These are phyloP conservation scores for Porites divaricata DNA, from an alignment of 92 coral and sea anemone species.

Conservation along the genomic window DNA sequence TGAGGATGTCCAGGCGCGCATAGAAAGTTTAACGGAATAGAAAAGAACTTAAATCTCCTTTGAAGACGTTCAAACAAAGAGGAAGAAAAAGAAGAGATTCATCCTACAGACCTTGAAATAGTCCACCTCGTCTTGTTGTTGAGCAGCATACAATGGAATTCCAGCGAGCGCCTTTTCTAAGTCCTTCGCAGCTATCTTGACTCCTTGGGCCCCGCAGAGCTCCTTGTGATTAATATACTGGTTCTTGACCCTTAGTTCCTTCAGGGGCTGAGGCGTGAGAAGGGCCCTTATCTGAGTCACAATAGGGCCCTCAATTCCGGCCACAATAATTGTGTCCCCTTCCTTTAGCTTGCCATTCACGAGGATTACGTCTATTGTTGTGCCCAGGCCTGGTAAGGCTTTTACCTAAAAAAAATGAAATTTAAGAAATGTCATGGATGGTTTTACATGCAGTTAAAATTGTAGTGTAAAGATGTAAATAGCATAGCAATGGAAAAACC, in stretches of 20 bases:
- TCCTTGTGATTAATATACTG: conserved; percentile 93
- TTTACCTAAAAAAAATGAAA: conserved; percentile 70
- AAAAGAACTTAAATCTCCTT: background rate
- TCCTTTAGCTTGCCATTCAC: conserved; percentile 93
- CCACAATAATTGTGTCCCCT: conserved; percentile 89
- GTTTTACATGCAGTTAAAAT: too few relatives aligned
- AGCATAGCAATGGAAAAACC: too few relatives aligned
- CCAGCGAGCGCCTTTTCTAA: conserved; percentile 98
- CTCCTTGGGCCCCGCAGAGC: conserved; percentile 90
- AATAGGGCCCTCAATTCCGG: conserved; percentile 98
- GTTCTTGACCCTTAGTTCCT: conserved; percentile 94
- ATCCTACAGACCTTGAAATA: conserved; percentile 73
- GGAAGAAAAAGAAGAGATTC: background rate
- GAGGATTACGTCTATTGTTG: conserved; percentile 96
- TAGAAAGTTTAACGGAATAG: too few relatives aligned
- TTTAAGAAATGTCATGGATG: background rate
- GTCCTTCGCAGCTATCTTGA: conserved; percentile 95
- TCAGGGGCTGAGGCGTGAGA: conserved; percentile 97
- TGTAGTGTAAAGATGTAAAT: too few relatives aligned
- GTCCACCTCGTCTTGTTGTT: conserved; percentile 90
- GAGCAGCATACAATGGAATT: conserved; percentile 91
- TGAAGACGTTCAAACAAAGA: background rate
- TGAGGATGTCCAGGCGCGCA: too few relatives aligned
- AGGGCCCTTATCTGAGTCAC: conserved; percentile 96
- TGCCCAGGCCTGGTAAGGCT: conserved; percentile 97